Conservation (phyloP, 2,888 invertebrate genomes). For the Arrhopalites spinosus region DNA sequence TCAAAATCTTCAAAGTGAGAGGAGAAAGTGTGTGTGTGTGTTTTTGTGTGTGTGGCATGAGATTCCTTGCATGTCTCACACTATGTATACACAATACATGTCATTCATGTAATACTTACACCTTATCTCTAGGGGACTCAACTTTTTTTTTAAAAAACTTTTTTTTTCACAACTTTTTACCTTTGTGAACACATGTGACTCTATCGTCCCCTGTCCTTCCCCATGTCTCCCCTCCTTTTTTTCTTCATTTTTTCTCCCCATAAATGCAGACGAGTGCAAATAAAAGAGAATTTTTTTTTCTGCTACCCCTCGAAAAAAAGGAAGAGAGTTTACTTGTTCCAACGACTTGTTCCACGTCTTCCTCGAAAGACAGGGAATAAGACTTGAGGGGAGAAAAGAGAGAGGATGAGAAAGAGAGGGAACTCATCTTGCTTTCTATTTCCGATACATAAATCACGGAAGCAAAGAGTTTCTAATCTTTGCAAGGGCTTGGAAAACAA, state of each 20-base stretch:
- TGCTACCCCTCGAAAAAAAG: background rate
- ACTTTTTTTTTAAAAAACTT: slow-evolving; percentile 24
- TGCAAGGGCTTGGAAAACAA: slow-evolving; percentile 46
- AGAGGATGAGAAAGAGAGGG: slow-evolving; percentile 3
- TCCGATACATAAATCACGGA: slow-evolving; percentile 53
- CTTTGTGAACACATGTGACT: slow-evolving; percentile 24
- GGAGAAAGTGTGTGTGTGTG: background rate
- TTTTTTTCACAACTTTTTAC: slow-evolving; percentile 13
- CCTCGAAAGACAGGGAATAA: background rate
- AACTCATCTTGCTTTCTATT: slow-evolving; percentile 50
- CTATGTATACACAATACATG: background rate
- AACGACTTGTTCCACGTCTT: background rate
- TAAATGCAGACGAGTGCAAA: slow-evolving; percentile 28
- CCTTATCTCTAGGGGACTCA: slow-evolving; percentile 19
- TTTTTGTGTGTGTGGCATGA: no score
- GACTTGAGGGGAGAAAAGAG: background rate
- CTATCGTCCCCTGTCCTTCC: background rate
- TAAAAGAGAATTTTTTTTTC: slow-evolving; percentile 12
- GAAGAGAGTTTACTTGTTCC: background rate
- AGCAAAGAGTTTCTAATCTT: slow-evolving; percentile 48
- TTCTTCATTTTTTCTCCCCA: background rate
- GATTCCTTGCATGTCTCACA: no score
- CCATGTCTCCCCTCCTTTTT: slow-evolving; percentile 1
- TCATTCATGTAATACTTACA: slow-evolving; percentile 17
- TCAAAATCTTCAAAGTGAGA: slow-evolving; percentile 20